Percentiles rank a stretch among this genome's conserved stretches.
Evolutionary conservation across 2,888 invertebrate genomes (phyloP).

Genomic region (Cyclophora punctaria): DNA sequence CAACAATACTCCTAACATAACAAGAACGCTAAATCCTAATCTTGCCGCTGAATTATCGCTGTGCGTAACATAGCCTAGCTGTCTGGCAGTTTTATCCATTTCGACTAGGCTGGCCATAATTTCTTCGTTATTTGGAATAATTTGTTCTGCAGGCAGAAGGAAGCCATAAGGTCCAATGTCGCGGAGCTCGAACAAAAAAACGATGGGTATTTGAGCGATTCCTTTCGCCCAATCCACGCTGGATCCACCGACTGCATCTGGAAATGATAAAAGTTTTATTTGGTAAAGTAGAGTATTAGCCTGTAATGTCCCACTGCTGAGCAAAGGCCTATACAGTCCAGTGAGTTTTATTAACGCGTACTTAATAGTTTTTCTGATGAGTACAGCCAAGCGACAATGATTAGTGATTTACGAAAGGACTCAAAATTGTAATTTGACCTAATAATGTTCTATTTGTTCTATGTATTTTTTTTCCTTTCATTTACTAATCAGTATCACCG

Average conservation of each 20-base stretch:
- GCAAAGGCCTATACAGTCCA: too few species aligned
- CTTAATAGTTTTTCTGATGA: too few species aligned
- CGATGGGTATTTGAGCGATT: slow-evolving; percentile 64
- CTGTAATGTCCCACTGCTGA: too few species aligned
- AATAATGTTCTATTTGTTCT: too few species aligned
- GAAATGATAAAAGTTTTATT: slow-evolving; percentile 5
- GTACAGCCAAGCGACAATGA: too few species aligned
- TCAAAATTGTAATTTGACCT: too few species aligned
- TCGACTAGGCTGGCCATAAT: slow-evolving; percentile 73
- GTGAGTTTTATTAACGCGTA: too few species aligned
- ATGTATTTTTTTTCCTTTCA: too few species aligned
- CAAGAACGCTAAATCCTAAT: slow-evolving; percentile 18
- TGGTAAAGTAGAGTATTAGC: too few species aligned
- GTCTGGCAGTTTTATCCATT: slow-evolving; percentile 51
- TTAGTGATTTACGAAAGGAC: too few species aligned
- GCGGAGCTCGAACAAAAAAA: slow-evolving; percentile 76
- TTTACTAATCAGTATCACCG: too few species aligned
- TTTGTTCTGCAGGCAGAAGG: slow-evolving; percentile 68
- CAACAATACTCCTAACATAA: slow-evolving; percentile 12
- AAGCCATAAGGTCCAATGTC: slow-evolving; percentile 76
- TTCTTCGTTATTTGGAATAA: slow-evolving; percentile 76
- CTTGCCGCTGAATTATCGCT: slow-evolving; percentile 16
- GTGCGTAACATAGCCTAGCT: slow-evolving; percentile 26
- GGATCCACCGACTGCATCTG: slow-evolving; percentile 64
- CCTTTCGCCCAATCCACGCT: slow-evolving; percentile 77